Conservation (phyloP, 2,888 invertebrate species). For the Rhagonycha lutea region DNA sequence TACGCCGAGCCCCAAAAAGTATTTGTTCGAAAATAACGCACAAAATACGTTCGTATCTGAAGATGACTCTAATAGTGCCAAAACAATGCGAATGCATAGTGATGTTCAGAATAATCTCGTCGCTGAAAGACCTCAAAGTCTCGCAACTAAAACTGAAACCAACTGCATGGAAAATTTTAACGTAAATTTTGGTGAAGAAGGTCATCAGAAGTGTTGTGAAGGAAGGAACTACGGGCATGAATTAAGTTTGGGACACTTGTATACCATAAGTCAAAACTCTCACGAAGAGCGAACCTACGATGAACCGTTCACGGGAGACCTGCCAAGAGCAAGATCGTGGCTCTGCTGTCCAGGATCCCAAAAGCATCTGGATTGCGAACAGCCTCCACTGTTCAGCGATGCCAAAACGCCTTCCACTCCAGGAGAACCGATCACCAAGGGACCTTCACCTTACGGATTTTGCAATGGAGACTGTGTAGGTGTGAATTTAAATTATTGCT, state of each 20-base stretch:
- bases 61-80: slow-evolving; percentile 35
- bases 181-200: slow-evolving; percentile 29
- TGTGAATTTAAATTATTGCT: slow-evolving; percentile 19
- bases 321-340: slow-evolving; percentile 55
- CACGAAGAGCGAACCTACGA: slow-evolving; percentile 53
- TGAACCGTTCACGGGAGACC: slow-evolving; percentile 53
- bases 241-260: slow-evolving; percentile 52
- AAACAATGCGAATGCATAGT: slow-evolving; percentile 36
- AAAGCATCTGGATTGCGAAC: slow-evolving; percentile 46
- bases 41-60: slow-evolving; percentile 31
- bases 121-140: slow-evolving; percentile 8
- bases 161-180: slow-evolving; percentile 22
- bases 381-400: slow-evolving; percentile 48
- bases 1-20: slow-evolving; percentile 60
- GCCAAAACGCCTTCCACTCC: slow-evolving; percentile 41
- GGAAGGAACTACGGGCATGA: slow-evolving; percentile 47
- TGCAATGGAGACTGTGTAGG: slow-evolving; percentile 49
- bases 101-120: not conserved
- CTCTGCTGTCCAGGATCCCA: slow-evolving; percentile 57
- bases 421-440: slow-evolving; percentile 43
- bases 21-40: slow-evolving; percentile 30
- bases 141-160: not conserved
- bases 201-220: slow-evolving; percentile 48
- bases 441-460: slow-evolving; percentile 41
- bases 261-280: slow-evolving; percentile 58